Evolutionary conservation across 92 coral and sea anemone species (phyloP).

Genomic region (Paragorgia papillata): DNA sequence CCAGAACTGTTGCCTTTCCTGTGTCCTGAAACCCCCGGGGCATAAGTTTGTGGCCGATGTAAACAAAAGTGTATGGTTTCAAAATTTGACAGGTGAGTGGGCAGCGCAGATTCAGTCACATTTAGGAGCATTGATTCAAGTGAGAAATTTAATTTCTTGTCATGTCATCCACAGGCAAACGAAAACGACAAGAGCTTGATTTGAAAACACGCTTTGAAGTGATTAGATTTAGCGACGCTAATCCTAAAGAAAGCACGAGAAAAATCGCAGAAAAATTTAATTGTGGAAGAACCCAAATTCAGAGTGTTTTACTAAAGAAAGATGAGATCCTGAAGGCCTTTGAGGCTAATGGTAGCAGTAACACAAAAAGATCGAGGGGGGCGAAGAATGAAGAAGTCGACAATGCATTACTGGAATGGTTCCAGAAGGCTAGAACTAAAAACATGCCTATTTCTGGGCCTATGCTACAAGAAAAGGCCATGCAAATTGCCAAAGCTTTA

Average conservation of each 20-base stretch:
- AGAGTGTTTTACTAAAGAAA: conserved; percentile 51
- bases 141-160: too few relatives aligned
- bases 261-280: conserved; percentile 56
- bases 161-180: too few relatives aligned
- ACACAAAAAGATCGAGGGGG: conserved; percentile 48
- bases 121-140: too few relatives aligned
- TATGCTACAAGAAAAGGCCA: neutral
- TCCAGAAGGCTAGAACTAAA: conserved; percentile 42
- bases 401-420: conserved; percentile 33
- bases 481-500: too few relatives aligned
- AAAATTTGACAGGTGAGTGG: too few relatives aligned
- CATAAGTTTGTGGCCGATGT: too few relatives aligned
- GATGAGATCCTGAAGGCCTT: conserved; percentile 40
- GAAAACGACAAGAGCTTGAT: conserved; percentile 55
- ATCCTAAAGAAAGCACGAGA: conserved; percentile 50
- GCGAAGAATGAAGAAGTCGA: conserved; percentile 47
- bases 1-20: too few relatives aligned
- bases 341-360: conserved; percentile 47
- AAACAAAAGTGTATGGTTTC: too few relatives aligned
- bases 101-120: too few relatives aligned
- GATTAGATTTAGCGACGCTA: conserved; percentile 41
- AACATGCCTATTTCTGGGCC: conserved; percentile 18
- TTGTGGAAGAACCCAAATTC: conserved; percentile 61
- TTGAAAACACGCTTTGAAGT: conserved; percentile 57
- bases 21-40: too few relatives aligned